Base-by-base conservation (phyloP, 2,888 invertebrate species). In the Allolobophora icterica region DNA sequence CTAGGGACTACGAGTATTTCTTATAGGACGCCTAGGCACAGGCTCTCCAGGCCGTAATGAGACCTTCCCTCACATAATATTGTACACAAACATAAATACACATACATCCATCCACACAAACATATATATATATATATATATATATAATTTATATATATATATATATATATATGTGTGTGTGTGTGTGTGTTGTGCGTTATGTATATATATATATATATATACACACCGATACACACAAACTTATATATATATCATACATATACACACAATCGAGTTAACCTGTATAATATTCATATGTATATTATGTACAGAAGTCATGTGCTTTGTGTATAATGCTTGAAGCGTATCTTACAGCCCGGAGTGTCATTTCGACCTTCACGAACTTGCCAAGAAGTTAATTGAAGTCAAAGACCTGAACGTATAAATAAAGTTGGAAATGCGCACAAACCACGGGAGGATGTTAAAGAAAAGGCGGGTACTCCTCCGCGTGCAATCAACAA, bases 361-460 rank as follows among this genome's bases (percentile, higher is more conserved):
- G n/a, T 71, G 71, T n/a, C 71, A 71, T 71, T 71, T 71, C n/a
- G 30, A 71, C 71, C 71, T 71, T 71, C 71, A 71, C 71, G 71
- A 6, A 21, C 45, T 17, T 45, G 15, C 13, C 52, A 24, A 24
- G 52, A 71, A 8, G 71, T 71, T 8, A 71, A 71, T 52, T n/a
- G 11, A 71, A 71, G 30, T 11, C 8, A n/a, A 71, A 71, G 8
- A n/a, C n/a, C 30, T 71, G n/a, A 71, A 8, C 52, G 24, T 52
- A 13, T 52, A 52, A 24, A 24, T n/a, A 71, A 71, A 71, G n/a
- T n/a, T 71, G 71, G 11, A n/a, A 71, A 71, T 71, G 71, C 71
- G 71, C 71, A 71, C 30, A 71, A 71, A n/a, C 71, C 71, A 30
- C 71, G 71, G 71, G 71, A 71, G 8, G n/a, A n/a, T 30, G 71